Percentiles rank a stretch among this genome's conserved stretches.
Evolutionary conservation across 2,888 invertebrate genomes (phyloP).

Genomic region (Tipula helvola): DNA sequence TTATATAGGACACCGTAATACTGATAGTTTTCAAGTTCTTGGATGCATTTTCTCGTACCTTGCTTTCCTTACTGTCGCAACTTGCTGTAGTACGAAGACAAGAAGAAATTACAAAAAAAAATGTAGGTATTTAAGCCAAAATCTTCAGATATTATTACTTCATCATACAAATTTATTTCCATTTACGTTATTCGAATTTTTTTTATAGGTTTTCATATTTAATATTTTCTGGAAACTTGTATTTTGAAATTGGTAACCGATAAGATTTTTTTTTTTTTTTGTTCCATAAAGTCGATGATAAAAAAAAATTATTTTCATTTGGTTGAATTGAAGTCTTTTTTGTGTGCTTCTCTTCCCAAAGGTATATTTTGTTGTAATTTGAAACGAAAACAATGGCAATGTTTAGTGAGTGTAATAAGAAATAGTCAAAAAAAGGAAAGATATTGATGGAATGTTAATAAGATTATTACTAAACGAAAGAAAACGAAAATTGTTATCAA

Average conservation of each 20-base stretch:
- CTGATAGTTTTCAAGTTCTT: neutral
- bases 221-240: neutral
- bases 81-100: neutral
- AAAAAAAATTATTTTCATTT: neutral
- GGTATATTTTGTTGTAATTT: neutral
- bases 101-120: neutral
- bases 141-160: neutral
- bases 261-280: neutral
- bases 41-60: neutral
- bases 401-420: neutral
- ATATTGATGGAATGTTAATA: constrained; percentile 4
- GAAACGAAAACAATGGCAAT: neutral
- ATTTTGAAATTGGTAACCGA: neutral
- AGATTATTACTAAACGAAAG: neutral
- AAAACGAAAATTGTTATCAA: neutral
- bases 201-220: neutral
- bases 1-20: neutral
- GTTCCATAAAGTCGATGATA: neutral
- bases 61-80: neutral
- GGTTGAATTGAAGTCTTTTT: neutral
- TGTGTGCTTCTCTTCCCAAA: neutral
- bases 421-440: neutral
- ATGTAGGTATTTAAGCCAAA: neutral
- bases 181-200: neutral
- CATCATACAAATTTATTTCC: neutral